phyloP scores from a whole-genome alignment of 2,797 vertebrate species.

The Oceanodroma leucorhoa region DNA sequence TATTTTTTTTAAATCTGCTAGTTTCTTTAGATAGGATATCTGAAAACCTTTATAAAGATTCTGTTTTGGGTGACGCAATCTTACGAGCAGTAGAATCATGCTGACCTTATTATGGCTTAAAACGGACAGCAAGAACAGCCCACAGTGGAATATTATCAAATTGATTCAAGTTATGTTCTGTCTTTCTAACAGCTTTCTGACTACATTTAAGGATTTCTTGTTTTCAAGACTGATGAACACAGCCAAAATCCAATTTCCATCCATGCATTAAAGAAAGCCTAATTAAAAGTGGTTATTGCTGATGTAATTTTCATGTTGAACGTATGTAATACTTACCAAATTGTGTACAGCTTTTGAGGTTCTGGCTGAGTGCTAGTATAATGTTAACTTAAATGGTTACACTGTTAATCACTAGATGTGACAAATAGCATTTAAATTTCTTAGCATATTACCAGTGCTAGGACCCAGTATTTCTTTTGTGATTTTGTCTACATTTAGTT shows the following conservation, averaged over 20 bases:
- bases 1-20: neutral
- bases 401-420: neutral
- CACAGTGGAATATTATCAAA: neutral
- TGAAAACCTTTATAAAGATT: neutral
- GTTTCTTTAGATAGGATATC: neutral
- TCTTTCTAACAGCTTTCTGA: neutral
- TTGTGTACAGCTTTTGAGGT: neutral
- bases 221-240: neutral
- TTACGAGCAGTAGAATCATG: neutral
- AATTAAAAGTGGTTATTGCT: neutral
- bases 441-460: neutral
- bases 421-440: neutral
- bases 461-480: neutral
- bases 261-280: neutral
- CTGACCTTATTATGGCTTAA: neutral
- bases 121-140: neutral
- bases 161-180: neutral
- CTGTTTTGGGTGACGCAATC: neutral
- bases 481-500: neutral
- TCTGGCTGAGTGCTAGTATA: neutral
- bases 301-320: neutral
- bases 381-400: neutral
- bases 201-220: conserved; percentile 22
- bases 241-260: neutral
- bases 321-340: neutral